phyloP scores from a whole-genome alignment of 2,888 invertebrate genomes.

The Sarcophaga rosellei region DNA sequence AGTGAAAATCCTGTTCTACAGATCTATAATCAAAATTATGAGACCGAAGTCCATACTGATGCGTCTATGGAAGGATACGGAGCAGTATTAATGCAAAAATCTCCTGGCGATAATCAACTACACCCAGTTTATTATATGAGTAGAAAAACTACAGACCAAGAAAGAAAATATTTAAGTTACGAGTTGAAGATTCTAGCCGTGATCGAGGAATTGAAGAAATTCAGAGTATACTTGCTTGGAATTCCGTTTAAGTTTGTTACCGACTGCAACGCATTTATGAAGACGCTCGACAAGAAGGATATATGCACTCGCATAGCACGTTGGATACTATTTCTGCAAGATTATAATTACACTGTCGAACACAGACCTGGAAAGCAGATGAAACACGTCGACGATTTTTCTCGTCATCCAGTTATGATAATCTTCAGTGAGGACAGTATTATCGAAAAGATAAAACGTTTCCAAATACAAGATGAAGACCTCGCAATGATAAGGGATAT shows the following conservation, averaged over 20 bases:
- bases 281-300: constrained; percentile 63
- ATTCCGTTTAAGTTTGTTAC: constrained; percentile 52
- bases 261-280: constrained; percentile 59
- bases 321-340: constrained; percentile 69
- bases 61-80: constrained; percentile 64
- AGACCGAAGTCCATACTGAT: constrained; percentile 12
- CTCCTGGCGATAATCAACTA: constrained; percentile 55
- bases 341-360: constrained; percentile 70
- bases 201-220: constrained; percentile 68
- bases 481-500: constrained; percentile 56
- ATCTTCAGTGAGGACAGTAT: constrained; percentile 36
- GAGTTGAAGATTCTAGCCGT: constrained; percentile 44
- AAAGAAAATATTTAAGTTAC: constrained; percentile 40
- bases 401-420: constrained; percentile 63
- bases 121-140: constrained; percentile 66
- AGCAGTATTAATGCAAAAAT: constrained; percentile 55
- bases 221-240: constrained; percentile 69
- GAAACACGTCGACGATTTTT: constrained; percentile 64
- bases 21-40: no score
- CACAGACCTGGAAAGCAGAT: constrained; percentile 66
- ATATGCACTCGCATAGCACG: constrained; percentile 65
- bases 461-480: constrained; percentile 57
- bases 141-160: constrained; percentile 34
- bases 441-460: not conserved
- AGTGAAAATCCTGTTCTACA: no score